phyloP scores from a whole-genome alignment of 2,113 vertebrate genomes.

The Sminthopsis crassicaudata region DNA sequence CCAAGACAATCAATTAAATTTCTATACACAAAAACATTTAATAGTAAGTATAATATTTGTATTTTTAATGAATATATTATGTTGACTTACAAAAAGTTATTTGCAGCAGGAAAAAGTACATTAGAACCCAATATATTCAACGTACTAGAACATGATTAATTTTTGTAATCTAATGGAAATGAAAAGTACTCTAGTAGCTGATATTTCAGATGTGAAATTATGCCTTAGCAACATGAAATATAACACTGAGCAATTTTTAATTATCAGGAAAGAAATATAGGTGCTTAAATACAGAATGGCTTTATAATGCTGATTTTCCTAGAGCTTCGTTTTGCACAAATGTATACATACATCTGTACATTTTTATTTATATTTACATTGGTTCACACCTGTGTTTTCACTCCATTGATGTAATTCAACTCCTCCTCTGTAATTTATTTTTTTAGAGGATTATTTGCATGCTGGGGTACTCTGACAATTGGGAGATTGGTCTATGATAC shows the following conservation, averaged over 20 bases:
- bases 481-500: background rate
- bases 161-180: slow-evolving; percentile 4
- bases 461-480: background rate
- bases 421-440: background rate
- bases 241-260: background rate
- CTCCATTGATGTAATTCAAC: background rate
- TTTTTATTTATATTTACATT: background rate
- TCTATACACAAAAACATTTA: background rate
- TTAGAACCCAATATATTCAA: slow-evolving; percentile 25
- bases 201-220: slow-evolving; percentile 43
- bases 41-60: slow-evolving; percentile 27
- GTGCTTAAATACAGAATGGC: background rate
- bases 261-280: background rate
- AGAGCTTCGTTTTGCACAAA: background rate
- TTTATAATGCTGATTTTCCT: background rate
- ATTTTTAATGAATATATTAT: slow-evolving; percentile 49
- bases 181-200: slow-evolving; percentile 6
- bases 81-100: background rate
- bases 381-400: background rate
- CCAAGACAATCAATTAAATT: slow-evolving; percentile 27
- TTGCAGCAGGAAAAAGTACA: background rate
- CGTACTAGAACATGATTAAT: slow-evolving; percentile 37
- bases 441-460: background rate
- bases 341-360: background rate
- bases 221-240: background rate